Percentiles rank a stretch among this genome's conserved stretches.
Evolutionary conservation across 2,113 vertebrate genomes (phyloP).

Genomic region (Anoplopoma fimbria): DNA sequence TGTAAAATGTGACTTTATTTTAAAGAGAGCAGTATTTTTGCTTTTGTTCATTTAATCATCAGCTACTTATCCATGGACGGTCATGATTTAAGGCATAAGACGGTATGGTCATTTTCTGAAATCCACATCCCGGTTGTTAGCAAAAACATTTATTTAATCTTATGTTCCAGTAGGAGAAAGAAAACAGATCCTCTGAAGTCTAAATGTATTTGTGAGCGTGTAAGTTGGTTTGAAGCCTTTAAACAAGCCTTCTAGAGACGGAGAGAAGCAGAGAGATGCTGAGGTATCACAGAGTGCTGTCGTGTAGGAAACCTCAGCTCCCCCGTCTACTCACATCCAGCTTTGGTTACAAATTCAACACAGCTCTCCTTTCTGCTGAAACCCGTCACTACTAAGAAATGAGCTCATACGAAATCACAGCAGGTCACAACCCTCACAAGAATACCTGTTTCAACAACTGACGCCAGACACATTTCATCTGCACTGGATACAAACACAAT

Average conservation of each 20-base stretch:
- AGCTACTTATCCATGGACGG: neutral
- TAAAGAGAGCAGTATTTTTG: neutral
- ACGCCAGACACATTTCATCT: constrained; percentile 4
- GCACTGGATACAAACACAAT: neutral
- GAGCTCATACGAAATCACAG: neutral
- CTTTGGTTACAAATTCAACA: constrained; percentile 14
- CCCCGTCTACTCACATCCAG: constrained; percentile 6
- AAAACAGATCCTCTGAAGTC: neutral
- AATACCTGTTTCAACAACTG: neutral
- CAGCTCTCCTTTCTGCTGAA: neutral
- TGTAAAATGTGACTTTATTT: neutral
- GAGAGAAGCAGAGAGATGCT: neutral
- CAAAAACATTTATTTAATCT: neutral
- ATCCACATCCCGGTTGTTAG: neutral
- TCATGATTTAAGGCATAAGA: neutral
- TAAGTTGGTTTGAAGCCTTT: neutral
- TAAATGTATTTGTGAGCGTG: neutral
- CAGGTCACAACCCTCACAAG: constrained; percentile 25
- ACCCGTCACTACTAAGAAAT: constrained; percentile 2
- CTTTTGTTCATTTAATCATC: neutral
- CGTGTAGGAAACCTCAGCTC: constrained; percentile 8
- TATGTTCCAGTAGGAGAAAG: neutral
- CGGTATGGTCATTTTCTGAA: neutral
- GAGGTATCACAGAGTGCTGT: neutral
- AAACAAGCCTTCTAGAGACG: neutral